Base-by-base conservation (phyloP, 2,113 vertebrate species). In the Hyperoodon ampullatus region DNA sequence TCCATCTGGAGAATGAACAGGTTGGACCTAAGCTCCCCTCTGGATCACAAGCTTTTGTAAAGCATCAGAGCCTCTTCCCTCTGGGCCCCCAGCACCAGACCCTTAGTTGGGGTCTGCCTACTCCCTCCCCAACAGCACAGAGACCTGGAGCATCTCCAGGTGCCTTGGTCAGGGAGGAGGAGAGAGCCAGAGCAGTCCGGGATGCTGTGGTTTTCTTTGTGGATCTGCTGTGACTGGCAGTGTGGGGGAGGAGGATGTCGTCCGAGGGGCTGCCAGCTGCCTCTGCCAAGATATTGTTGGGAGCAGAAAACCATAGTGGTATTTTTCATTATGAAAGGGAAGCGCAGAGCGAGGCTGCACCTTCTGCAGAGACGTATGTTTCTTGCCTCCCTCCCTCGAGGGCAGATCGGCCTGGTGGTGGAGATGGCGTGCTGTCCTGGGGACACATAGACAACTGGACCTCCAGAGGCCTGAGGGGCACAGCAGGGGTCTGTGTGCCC, bases 311-410 rank as follows among this genome's bases (percentile, higher is more conserved):
- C 47, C 50, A 87, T 11, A 95, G 92, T 30, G 33, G 58, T 88
- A 87, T 98, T 98, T 98, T 98, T 97, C 93, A 81, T 97, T 88
- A 84, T 47, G 74, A 96, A 92, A 97, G 90, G 83, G 80, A 96
- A 88, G 90, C 26, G 2, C 8, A 33, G 65, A 96, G 47, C 1
- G 10, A 71, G 63, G 92, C 66, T 63, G 95, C 15, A 12, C 16
- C 91, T 35, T 58, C 95, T 97, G 81, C 55, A 95, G 83, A 96
- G 50, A 33, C 53, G 23, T 42, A n/a, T 53, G 28, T 63, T 24
- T 30, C 42, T 63, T 93, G 82, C 28, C 44, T 58, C 95, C 85
- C 70, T 90, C 15, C 0, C 82, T 47, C 60, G 47, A 95, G 42
- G 70, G 88, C 50, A 39, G 19, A 28, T 70, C 63, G 19, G 0